Evolutionary conservation across 1,140 invertebrate genomes (phyloP).

Genomic region (Trichoplusia ni): DNA sequence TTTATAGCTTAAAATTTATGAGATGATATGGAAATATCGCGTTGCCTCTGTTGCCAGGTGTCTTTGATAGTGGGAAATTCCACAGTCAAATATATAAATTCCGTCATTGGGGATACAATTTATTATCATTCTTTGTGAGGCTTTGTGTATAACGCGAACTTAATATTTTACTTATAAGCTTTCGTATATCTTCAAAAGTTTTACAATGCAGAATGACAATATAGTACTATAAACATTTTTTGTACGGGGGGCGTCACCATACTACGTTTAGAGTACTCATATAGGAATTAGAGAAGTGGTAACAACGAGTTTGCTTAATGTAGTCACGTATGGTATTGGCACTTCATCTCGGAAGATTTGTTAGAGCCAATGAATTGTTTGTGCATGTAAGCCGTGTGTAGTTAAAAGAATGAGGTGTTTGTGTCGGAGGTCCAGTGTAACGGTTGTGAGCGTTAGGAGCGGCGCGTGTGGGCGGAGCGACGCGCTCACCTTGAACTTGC

Average conservation of each 20-base stretch:
- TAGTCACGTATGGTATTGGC: conserved; percentile 42
- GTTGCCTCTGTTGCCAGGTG: conserved; percentile 44
- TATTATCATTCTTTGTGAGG: conserved; percentile 13
- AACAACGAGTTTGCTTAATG: conserved; percentile 18
- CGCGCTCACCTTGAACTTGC: conserved; percentile 80
- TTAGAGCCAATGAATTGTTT: conserved; percentile 57
- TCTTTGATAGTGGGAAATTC: conserved; percentile 49
- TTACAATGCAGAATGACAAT: no score
- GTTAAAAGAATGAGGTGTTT: conserved; percentile 54
- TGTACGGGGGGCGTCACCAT: no score
- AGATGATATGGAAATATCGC: conserved; percentile 42
- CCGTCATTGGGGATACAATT: background rate
- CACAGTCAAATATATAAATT: conserved; percentile 30
- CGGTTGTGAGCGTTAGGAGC: conserved; percentile 68
- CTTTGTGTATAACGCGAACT: no score
- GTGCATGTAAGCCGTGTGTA: conserved; percentile 51
- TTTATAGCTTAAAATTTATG: conserved; percentile 49
- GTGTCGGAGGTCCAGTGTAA: conserved; percentile 68
- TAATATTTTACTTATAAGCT: no score
- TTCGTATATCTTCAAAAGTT: no score
- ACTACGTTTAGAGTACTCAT: no score
- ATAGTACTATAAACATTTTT: no score
- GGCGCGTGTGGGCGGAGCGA: conserved; percentile 75
- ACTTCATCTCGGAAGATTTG: conserved; percentile 34
- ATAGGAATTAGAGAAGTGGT: no score